Conservation (phyloP, 1,140 invertebrate genomes). For the Polypedilum pembai region DNA sequence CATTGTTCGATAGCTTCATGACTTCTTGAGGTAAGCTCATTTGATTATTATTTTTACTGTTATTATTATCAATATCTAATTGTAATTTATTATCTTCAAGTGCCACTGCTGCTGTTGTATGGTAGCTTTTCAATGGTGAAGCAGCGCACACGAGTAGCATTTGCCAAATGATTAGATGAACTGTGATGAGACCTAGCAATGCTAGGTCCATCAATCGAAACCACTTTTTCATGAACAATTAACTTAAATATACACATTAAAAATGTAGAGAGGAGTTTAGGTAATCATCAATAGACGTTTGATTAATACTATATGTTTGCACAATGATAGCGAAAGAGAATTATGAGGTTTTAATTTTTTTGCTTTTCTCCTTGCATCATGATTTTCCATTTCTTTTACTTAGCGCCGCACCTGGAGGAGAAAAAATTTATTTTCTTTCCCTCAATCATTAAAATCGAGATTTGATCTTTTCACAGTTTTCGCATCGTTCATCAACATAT, state of each 20-base stretch:
- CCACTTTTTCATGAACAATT: constrained; percentile 37
- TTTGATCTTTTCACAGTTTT: constrained; percentile 11
- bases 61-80: neutral
- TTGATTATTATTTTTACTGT: neutral
- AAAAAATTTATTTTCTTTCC: neutral
- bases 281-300: constrained; percentile 22
- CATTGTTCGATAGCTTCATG: neutral
- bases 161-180: constrained; percentile 39
- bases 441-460: neutral
- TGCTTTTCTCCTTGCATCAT: neutral
- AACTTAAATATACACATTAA: neutral
- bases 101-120: neutral
- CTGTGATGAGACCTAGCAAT: constrained; percentile 44
- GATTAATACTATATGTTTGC: neutral
- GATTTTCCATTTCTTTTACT: constrained; percentile 9
- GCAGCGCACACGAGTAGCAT: constrained; percentile 34
- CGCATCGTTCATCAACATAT: neutral
- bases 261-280: neutral
- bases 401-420: neutral
- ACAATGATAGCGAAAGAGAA: too few species aligned
- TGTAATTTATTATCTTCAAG: too few species aligned
- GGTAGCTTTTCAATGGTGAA: neutral
- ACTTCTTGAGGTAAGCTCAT: neutral
- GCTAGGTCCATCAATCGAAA: constrained; percentile 44
- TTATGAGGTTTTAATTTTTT: neutral